Base-by-base conservation (phyloP, 2,797 vertebrate genomes). In the Kryptopterus vitreolus region DNA sequence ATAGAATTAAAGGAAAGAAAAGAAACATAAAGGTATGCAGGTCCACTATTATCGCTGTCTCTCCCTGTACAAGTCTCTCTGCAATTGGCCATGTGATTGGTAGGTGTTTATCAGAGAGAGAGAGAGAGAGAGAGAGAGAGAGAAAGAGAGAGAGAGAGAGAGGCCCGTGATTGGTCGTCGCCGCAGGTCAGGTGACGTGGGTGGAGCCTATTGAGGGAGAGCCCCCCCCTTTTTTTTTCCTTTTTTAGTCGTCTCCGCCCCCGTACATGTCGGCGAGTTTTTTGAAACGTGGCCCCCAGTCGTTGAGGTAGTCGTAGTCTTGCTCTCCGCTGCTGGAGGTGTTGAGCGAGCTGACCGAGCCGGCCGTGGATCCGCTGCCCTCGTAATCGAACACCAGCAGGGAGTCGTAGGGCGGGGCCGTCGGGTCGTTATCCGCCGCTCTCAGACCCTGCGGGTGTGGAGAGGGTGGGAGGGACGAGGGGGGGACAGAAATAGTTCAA, bases 231-330 rank as follows among this genome's bases (percentile, higher is more conserved):
- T 1, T 35, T 33, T 48, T 79, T 20, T 16, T 62, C 66, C 50
- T 18, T 1, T 35, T 33, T 48, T 79, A 98, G 91, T 99, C 96
- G 35, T 97, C 95, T n/a, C 96, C 95, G 72, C 96, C 97, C 6
- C 97, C 96, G 0, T 99, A 99, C 92, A 99, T 97, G 94, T 99
- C 98, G 0, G 98, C 97, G 90, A 99, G 94, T 91, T 99, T 99
- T 95, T 95, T 96, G 94, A 99, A 99, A 81, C 97, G 93, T n/a
- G 98, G 98, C 16, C 98, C 98, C 97, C 98, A 99, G 92, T 99
- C 96, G 69, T 96, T 98, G 88, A 99, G 96, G 92, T 97, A 99
- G 89, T 97, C 96, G 63, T 99, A 99, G 94, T 98, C 97, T 88
- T 99, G 98, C 89, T 98, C 96, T 29, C 95, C 97, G 2, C 96